Conservation (phyloP, 1,140 invertebrate species). For the Procambarus clarkii region DNA sequence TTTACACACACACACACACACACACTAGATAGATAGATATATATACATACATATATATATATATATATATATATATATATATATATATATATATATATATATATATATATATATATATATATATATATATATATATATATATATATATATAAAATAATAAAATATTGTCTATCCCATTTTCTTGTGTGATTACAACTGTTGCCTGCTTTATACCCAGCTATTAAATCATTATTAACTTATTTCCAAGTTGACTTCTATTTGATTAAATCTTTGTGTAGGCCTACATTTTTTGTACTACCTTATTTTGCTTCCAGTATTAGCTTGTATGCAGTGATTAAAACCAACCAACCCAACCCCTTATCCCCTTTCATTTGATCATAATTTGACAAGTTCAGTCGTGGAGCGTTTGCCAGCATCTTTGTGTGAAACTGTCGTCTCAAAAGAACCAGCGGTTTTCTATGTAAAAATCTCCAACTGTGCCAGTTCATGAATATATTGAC, state of each 20-base stretch:
- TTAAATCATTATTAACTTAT: constrained; percentile 32
- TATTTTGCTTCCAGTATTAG: constrained; percentile 59
- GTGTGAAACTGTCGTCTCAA: too few species aligned
- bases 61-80: neutral
- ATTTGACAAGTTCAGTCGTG: constrained; percentile 52
- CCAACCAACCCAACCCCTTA: neutral
- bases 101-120: constrained; percentile 12
- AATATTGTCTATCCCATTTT: neutral
- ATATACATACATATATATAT: constrained; percentile 1
- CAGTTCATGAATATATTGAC: too few species aligned
- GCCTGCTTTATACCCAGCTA: constrained; percentile 37
- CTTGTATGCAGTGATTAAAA: constrained; percentile 55
- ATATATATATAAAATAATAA: neutral
- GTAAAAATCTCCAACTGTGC: too few species aligned
- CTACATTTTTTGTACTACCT: constrained; percentile 44
- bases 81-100: neutral
- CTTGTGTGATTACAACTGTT: constrained; percentile 7
- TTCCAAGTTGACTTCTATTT: constrained; percentile 28
- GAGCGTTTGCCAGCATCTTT: neutral
- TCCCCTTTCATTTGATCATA: constrained; percentile 38
- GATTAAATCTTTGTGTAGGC: constrained; percentile 30
- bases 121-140: neutral
- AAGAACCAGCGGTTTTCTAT: too few species aligned
- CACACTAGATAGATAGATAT: neutral
- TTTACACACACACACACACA: too few species aligned